Percentiles rank a stretch among this genome's conserved stretches.
Conservation (phyloP, 2,113 vertebrate genomes). For the Muscicapa adusta region DNA sequence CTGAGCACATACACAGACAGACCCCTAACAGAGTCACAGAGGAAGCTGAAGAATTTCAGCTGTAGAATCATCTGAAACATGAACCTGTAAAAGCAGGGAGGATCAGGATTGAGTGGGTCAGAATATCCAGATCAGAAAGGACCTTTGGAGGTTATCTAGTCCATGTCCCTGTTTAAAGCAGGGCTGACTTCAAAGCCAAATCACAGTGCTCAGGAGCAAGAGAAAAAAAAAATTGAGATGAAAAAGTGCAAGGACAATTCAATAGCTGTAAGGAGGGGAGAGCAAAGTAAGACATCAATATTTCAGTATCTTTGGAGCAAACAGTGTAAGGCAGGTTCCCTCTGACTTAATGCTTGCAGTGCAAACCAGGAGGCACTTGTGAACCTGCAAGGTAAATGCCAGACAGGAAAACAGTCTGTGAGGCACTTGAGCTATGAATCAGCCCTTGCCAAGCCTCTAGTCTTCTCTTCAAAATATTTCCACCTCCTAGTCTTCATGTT, state of each 20-base stretch:
- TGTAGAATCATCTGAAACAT: background rate
- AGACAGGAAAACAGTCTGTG: background rate
- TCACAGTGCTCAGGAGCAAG: background rate
- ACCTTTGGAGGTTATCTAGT: background rate
- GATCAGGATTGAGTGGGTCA: background rate
- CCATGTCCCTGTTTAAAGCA: background rate
- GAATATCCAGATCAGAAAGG: background rate
- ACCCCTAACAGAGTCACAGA: background rate
- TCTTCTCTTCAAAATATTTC: background rate
- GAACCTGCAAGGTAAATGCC: background rate
- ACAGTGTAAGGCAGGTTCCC: background rate
- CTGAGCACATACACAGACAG: background rate
- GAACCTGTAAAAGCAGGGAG: background rate
- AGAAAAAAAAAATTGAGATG: background rate
- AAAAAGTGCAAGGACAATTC: background rate
- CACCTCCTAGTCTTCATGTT: background rate
- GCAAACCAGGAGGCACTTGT: background rate
- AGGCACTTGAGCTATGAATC: background rate
- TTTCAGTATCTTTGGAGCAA: background rate
- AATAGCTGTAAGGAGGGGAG: background rate
- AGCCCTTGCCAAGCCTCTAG: background rate
- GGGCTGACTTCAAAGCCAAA: background rate
- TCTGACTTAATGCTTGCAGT: background rate
- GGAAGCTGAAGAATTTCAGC: background rate
- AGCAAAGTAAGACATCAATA: background rate